phyloP scores from a whole-genome alignment of 2,113 vertebrate genomes.

The Muntiacus reevesi region DNA sequence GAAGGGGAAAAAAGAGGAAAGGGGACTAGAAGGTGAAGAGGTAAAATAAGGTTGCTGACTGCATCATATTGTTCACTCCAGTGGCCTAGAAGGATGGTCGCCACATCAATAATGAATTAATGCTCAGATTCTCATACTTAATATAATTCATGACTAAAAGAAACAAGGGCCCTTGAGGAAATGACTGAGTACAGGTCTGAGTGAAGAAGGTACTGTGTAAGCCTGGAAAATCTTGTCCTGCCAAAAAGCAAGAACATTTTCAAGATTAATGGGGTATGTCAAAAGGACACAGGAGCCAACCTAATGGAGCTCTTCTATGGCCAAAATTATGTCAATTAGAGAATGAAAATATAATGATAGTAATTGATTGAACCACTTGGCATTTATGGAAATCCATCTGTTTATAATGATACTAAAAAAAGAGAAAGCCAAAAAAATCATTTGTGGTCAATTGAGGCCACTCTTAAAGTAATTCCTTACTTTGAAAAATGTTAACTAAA shows the following conservation, averaged over 20 bases:
- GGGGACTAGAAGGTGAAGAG: background rate
- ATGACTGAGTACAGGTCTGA: background rate
- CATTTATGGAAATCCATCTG: background rate
- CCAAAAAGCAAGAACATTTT: background rate
- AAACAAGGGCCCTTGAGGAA: background rate
- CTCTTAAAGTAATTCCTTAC: background rate
- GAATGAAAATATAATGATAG: background rate
- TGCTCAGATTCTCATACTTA: background rate
- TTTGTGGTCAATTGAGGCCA: background rate
- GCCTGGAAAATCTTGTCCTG: background rate
- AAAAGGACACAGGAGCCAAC: background rate
- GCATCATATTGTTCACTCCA: background rate
- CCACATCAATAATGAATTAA: background rate
- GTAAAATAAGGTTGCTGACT: background rate
- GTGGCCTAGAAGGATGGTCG: background rate
- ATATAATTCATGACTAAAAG: background rate
- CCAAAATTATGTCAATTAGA: background rate
- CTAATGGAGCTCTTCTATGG: conserved; percentile 1
- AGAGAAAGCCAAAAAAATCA: background rate
- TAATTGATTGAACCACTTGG: background rate
- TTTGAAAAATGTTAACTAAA: conserved; percentile 1
- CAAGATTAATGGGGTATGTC: background rate
- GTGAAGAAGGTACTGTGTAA: background rate
- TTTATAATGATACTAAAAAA: background rate
- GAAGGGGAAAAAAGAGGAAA: rapidly evolving